Percentiles rank a stretch among this genome's conserved stretches.
Evolutionary conservation across 2,888 invertebrate species (phyloP).

Genomic region (Acanthosepion lycidas): DNA sequence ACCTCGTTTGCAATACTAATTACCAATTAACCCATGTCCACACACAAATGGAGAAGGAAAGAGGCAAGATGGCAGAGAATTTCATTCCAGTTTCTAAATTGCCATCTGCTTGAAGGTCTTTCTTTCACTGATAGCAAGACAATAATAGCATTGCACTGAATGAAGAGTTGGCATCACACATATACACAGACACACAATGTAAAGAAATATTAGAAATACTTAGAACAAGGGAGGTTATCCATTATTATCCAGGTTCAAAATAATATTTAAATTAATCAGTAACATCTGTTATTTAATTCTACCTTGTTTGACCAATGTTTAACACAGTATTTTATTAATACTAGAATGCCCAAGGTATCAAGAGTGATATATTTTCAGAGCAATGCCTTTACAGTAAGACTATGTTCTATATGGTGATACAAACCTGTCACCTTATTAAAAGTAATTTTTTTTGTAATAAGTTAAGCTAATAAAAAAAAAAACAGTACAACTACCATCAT

Average conservation of each 20-base stretch:
- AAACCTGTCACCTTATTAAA: too few relatives aligned
- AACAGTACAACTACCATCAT: too few relatives aligned
- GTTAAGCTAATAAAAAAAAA: too few relatives aligned
- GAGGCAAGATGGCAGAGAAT: neutral
- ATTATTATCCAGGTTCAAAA: neutral
- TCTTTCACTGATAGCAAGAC: neutral
- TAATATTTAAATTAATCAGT: too few relatives aligned
- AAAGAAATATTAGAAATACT: neutral
- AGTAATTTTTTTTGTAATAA: too few relatives aligned
- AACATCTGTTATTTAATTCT: too few relatives aligned
- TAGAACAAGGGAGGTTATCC: neutral
- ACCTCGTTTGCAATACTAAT: conserved; percentile 33
- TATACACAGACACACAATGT: neutral
- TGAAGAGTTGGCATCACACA: neutral
- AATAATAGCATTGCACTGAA: neutral
- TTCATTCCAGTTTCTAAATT: neutral
- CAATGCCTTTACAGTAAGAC: too few relatives aligned
- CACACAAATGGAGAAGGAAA: neutral
- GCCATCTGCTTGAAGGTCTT: neutral
- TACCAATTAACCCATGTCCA: neutral
- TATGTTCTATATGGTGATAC: too few relatives aligned
- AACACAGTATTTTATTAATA: too few relatives aligned
- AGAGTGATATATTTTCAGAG: too few relatives aligned
- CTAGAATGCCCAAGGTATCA: too few relatives aligned
- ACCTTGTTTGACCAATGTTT: too few relatives aligned